Evolutionary conservation across 2,113 vertebrate species (phyloP), one percentile per base, ranked within the genome.

Genomic region (Onychorhynchus coronatus): DNA sequence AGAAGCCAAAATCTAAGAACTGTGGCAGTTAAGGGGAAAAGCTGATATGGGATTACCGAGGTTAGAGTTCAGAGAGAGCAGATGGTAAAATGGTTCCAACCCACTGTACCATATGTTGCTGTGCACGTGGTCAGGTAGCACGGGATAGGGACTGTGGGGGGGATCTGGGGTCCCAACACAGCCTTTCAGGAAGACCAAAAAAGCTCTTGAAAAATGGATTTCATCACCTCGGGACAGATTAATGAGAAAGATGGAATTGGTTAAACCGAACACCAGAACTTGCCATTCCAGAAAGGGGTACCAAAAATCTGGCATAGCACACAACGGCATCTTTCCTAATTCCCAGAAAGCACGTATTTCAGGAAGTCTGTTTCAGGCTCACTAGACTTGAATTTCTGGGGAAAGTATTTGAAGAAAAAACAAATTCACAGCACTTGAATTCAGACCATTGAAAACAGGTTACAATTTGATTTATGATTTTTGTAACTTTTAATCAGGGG

Each of bases 61-160:
- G 58, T 97, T 80, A 71, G 78, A 76, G 82, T 55, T 89, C 72
- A 30, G 70, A 3, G 8, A 10, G 70, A 87, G 65, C 95, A 86
- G 77, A 90, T 96, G 90, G 80, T 76, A 73, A 96, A 95, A 85
- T 56, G 63, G 56, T 76, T 77, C 41, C 59, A 66, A 50, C 50
- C 91, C 62, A 46, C 49, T 50, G 89, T 49, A 68, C 46, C 74
- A 85, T 65, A 79, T 89, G 44, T 23, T 86, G 67, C 44, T 88
- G 58, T 12, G 6, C 47, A 25, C 23, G 3, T 5, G 0, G 53
- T 81, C 95, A 96, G 95, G 95, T 96, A 93, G 56, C 62, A 19
- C 37, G 4, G 68, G 81, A 3, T 42, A 31, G 30, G 74, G 62
- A 13, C 49, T 46, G 41, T 20, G 58, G 41, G 86, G 72, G 56